phyloP scores from a whole-genome alignment of 2,797 vertebrate genomes.

The Hylomyscus alleni region DNA sequence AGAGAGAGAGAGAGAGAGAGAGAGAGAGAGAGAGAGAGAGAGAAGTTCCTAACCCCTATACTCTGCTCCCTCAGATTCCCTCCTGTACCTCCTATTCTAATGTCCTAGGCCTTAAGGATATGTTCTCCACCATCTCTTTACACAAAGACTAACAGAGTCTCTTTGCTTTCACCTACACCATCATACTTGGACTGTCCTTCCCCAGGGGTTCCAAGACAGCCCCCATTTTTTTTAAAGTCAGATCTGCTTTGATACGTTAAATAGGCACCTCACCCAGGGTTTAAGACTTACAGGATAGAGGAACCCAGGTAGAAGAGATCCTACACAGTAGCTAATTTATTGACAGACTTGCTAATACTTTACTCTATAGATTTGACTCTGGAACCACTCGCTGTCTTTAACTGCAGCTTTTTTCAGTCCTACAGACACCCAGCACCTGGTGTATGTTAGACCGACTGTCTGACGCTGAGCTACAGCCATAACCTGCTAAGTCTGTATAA shows the following conservation, averaged over 20 bases:
- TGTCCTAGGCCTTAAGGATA: neutral
- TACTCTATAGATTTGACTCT: neutral
- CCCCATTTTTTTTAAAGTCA: neutral
- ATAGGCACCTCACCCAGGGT: neutral
- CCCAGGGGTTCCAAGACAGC: neutral
- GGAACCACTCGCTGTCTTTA: neutral
- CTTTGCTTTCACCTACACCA: neutral
- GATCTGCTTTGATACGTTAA: neutral
- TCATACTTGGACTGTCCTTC: neutral
- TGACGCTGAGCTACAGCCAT: neutral
- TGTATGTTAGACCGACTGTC: neutral
- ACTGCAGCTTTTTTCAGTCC: neutral
- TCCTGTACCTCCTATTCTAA: neutral
- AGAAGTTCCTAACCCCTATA: neutral
- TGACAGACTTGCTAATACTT: neutral
- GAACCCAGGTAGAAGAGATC: neutral
- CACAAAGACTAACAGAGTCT: neutral
- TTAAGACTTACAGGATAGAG: neutral
- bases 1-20: too few relatives aligned
- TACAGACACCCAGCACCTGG: neutral
- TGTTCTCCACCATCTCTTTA: neutral
- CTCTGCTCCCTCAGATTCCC: neutral
- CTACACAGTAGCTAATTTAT: neutral
- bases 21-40: too few relatives aligned
- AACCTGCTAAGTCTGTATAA: neutral